These are phyloP conservation scores for Paracanthobrama guichenoti DNA, from an alignment of 2,113 vertebrate species.

Conservation along the genomic window DNA sequence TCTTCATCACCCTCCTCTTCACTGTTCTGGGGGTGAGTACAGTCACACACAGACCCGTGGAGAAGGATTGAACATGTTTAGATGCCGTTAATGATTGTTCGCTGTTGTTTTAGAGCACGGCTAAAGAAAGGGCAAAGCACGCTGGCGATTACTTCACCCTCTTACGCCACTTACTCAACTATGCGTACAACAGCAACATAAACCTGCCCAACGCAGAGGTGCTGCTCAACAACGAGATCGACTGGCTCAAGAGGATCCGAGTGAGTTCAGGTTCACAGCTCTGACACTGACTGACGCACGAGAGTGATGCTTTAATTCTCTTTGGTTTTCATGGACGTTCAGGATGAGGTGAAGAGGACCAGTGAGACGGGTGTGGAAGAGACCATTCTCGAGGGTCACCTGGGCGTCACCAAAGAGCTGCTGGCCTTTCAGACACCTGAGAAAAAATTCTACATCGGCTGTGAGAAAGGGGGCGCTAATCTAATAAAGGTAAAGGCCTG, in stretches of 20 bases:
- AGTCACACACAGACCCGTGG: not conserved
- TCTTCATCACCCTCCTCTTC: slow-evolving; percentile 97
- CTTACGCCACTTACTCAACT: slow-evolving; percentile 93
- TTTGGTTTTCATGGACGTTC: not conserved
- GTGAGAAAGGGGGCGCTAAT: slow-evolving; percentile 96
- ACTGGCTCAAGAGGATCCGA: slow-evolving; percentile 97
- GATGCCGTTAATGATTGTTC: not conserved
- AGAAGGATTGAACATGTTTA: not conserved
- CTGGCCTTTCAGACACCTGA: slow-evolving; percentile 96
- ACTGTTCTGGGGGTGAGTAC: slow-evolving; percentile 90
- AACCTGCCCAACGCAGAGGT: slow-evolving; percentile 97
- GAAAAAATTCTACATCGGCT: slow-evolving; percentile 97
- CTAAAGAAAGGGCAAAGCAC: slow-evolving; percentile 93
- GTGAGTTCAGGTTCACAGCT: slow-evolving; percentile 71
- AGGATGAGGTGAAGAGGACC: slow-evolving; percentile 96
- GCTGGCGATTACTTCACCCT: slow-evolving; percentile 97
- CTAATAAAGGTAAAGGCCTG: slow-evolving; percentile 86
- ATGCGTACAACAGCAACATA: slow-evolving; percentile 97
- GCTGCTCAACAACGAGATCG: slow-evolving; percentile 98
- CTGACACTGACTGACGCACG: fast-evolving
- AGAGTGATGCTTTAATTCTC: not conserved
- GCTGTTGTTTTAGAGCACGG: slow-evolving; percentile 83
- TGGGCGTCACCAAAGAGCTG: slow-evolving; percentile 96
- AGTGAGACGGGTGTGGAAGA: slow-evolving; percentile 96
- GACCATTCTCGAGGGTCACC: slow-evolving; percentile 93